phyloP scores from a whole-genome alignment of 2,888 invertebrate species.

The Acrocera orbiculus region DNA sequence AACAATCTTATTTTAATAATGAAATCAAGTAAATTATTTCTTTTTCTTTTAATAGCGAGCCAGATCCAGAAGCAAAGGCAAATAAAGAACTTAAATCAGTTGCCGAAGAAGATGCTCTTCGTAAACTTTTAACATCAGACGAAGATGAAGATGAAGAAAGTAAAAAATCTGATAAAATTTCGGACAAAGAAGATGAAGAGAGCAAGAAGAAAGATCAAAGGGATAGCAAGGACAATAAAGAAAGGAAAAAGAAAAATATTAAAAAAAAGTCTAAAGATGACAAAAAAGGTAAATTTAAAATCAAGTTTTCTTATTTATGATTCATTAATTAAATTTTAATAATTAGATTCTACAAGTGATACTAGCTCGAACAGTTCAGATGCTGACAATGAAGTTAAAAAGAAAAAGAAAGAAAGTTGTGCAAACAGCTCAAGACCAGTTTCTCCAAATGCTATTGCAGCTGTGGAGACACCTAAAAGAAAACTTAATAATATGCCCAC shows the following conservation, averaged over 20 bases:
- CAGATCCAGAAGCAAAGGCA: slow-evolving; percentile 54
- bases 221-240: slow-evolving; percentile 33
- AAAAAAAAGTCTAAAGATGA: slow-evolving; percentile 44
- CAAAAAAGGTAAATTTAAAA: slow-evolving; percentile 35
- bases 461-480: slow-evolving; percentile 21
- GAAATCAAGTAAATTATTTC: background rate
- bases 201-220: slow-evolving; percentile 56
- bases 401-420: slow-evolving; percentile 32
- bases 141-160: slow-evolving; percentile 75
- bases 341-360: slow-evolving; percentile 47
- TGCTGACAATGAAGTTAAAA: slow-evolving; percentile 48
- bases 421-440: slow-evolving; percentile 29
- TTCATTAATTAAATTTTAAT: background rate
- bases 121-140: slow-evolving; percentile 70
- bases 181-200: slow-evolving; percentile 54
- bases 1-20: background rate
- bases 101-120: slow-evolving; percentile 75
- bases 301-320: background rate
- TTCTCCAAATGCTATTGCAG: slow-evolving; percentile 27
- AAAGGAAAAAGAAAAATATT: slow-evolving; percentile 41
- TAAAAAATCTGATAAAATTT: slow-evolving; percentile 56
- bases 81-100: slow-evolving; percentile 76
- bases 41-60: slow-evolving; percentile 35
- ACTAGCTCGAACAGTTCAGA: slow-evolving; percentile 53
- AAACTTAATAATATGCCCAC: slow-evolving; percentile 27